Percentiles rank a stretch among this genome's conserved stretches.
Evolutionary conservation across 2,797 vertebrate genomes (phyloP).

Genomic region (Megalops cyprinoides): DNA sequence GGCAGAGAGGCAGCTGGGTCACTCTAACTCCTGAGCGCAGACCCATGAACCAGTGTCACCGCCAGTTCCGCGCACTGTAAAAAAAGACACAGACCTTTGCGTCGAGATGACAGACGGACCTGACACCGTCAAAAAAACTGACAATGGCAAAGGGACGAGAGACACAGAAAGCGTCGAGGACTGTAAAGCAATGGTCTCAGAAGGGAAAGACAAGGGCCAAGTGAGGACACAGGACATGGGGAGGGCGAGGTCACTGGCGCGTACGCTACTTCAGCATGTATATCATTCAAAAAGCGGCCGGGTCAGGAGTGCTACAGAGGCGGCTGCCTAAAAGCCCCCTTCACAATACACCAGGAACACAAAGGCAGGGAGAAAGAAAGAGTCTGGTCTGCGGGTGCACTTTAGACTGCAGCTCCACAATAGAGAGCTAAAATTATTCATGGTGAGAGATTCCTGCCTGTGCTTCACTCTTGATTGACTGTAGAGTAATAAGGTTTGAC

Average conservation of each 20-base stretch:
- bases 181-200: background rate
- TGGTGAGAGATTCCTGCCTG: background rate
- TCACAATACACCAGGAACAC: background rate
- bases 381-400: background rate
- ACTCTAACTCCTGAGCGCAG: background rate
- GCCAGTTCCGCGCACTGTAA: background rate
- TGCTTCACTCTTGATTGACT: background rate
- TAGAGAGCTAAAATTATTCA: background rate
- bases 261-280: background rate
- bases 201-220: background rate
- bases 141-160: background rate
- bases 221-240: background rate
- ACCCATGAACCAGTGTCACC: background rate
- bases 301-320: background rate
- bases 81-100: background rate
- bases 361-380: background rate
- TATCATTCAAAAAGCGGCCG: background rate
- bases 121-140: background rate
- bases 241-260: background rate
- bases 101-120: background rate
- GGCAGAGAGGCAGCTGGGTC: background rate
- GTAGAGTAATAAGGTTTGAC: background rate
- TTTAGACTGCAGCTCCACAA: background rate
- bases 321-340: background rate
- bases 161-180: background rate